Evolutionary conservation across 2,888 invertebrate genomes (phyloP), one percentile per base, ranked within the genome.

Genomic region (Oscheius sp.): DNA sequence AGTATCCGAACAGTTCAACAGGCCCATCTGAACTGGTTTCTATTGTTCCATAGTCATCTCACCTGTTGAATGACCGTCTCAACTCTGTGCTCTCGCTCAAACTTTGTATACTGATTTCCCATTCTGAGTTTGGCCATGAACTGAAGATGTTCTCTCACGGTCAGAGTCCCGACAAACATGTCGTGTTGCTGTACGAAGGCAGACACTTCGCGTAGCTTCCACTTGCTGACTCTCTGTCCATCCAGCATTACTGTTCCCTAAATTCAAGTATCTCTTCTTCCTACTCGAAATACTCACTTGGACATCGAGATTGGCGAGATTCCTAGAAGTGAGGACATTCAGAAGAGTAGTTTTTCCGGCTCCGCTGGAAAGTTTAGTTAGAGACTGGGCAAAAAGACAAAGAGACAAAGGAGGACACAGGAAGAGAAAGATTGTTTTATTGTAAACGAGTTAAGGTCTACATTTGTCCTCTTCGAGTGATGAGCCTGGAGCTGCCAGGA

Each of bases 181-280:
- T 96, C 96, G 79, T 96, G 94, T 89, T 96, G 96, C 84, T 95
- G 94, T 91, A 96, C 94, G 90, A 93, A 96, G 0, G 95, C 96
- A 84, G 94, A 94, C 77, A 83, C 83, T 73, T 84, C 84, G 74
- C 84, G 73, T 29, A 84, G 73, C 32, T 78, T 78, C 78, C 82
- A 82, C 60, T 82, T 84, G 59, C 80, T 84, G 47, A 78, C 80
- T 35, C 79, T 47, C 32, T 78, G 75, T n/a, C 84, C 84, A 72
- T 84, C 81, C 0, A 84, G 50, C 65, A 81, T 65, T 13, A 84
- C 77, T 5, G 75, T 72, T 10, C 82, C 82, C 68, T 68, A 42
- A 21, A 55, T 42, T 7, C 4, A 42, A 0, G 42, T 42, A 7
- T 42, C 42, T 42, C 42, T 42, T 5, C 42, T 42, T 42, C 42